phyloP scores from a whole-genome alignment of 2,113 vertebrate species.

The Indri indri region DNA sequence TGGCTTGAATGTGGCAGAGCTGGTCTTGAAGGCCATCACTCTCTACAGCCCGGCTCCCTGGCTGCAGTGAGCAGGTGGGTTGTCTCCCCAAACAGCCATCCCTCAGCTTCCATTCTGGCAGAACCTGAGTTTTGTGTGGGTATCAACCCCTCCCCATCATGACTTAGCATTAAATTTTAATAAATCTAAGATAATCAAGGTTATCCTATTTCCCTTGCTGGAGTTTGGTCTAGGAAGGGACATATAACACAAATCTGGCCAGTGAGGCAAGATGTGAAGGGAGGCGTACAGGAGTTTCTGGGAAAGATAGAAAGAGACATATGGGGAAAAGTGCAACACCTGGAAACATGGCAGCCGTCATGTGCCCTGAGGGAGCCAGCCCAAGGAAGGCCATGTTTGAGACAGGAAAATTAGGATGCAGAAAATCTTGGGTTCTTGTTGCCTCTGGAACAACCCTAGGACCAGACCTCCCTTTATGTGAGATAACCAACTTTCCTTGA shows the following conservation, averaged over 20 bases:
- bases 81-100: not conserved
- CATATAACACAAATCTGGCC: not conserved
- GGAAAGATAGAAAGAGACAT: not conserved
- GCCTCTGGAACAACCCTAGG: not conserved
- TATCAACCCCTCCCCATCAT: not conserved
- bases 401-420: not conserved
- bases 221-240: not conserved
- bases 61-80: not conserved
- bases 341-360: not conserved
- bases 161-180: not conserved
- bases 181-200: not conserved
- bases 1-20: not conserved
- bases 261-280: not conserved
- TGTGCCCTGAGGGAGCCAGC: not conserved
- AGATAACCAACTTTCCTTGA: not conserved
- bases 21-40: not conserved
- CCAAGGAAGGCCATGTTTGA: not conserved
- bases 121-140: not conserved
- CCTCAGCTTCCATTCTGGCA: not conserved
- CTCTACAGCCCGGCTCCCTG: not conserved
- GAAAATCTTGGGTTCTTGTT: not conserved
- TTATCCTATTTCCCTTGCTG: not conserved
- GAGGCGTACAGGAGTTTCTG: not conserved
- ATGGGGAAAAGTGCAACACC: not conserved
- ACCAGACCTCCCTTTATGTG: not conserved